A percentile compares a stretch with the other conserved stretches of the same genome.
Evolutionary conservation across 2,797 vertebrate species (phyloP).

Genomic region (Eutrigla gurnardus): DNA sequence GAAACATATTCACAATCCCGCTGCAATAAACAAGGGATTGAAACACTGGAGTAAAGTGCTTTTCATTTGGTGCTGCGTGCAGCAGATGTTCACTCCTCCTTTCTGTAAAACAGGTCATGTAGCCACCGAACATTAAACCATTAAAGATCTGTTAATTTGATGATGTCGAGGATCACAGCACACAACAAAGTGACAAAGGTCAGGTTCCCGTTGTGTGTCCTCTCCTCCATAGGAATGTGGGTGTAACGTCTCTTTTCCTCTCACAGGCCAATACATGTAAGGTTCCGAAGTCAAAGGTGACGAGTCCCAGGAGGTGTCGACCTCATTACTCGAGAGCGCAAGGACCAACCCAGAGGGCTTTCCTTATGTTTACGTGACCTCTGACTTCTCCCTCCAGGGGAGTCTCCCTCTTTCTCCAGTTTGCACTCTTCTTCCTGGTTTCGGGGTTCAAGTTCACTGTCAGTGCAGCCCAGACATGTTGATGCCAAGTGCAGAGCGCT

Average conservation of each 20-base stretch:
- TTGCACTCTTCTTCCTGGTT: conserved; percentile 29
- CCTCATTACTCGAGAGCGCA: conserved; percentile 61
- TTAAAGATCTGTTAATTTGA: conserved; percentile 32
- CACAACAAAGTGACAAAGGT: conserved; percentile 29
- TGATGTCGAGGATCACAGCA: conserved; percentile 5
- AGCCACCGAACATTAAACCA: background rate
- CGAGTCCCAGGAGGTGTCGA: conserved; percentile 64
- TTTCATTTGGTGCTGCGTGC: conserved; percentile 63
- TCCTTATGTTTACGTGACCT: conserved; percentile 74
- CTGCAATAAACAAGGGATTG: conserved; percentile 81
- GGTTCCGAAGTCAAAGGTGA: conserved; percentile 65
- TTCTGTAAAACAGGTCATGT: conserved; percentile 43
- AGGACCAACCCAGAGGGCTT: conserved; percentile 60
- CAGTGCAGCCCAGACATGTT: conserved; percentile 61
- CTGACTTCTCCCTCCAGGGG: conserved; percentile 57
- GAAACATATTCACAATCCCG: conserved; percentile 77
- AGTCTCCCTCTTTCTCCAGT: conserved; percentile 39
- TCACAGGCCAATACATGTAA: conserved; percentile 25
- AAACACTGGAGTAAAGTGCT: conserved; percentile 72
- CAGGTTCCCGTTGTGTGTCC: conserved; percentile 26
- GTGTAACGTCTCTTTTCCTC: conserved; percentile 13
- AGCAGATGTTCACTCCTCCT: conserved; percentile 66
- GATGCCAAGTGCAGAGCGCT: conserved; percentile 13
- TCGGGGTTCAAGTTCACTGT: conserved; percentile 80
- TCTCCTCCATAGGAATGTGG: conserved; percentile 20